Percentiles rank a stretch among this genome's conserved stretches.
Evolutionary conservation across 2,888 invertebrate species (phyloP).

Genomic region (Allacma fusca): DNA sequence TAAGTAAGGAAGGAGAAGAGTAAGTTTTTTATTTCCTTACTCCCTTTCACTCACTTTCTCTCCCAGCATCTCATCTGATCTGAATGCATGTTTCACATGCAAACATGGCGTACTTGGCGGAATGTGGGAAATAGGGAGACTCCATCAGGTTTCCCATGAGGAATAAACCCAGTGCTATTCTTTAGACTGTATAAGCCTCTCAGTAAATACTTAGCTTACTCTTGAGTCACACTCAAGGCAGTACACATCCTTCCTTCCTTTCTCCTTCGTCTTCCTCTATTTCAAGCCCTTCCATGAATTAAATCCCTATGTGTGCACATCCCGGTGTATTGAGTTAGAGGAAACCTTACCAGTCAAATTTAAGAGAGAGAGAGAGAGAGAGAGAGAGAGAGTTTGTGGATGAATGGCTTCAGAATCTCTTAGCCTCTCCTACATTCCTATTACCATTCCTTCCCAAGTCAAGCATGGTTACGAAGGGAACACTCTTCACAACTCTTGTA

Average conservation of each 20-base stretch:
- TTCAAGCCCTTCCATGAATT: neutral
- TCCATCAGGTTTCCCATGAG: constrained; percentile 22
- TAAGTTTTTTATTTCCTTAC: constrained; percentile 3
- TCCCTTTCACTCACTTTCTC: constrained; percentile 1
- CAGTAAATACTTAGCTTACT: constrained; percentile 29
- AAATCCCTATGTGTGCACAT: neutral
- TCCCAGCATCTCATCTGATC: neutral
- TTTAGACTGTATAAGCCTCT: constrained; percentile 6
- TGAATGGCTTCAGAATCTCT: neutral
- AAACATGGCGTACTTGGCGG: neutral
- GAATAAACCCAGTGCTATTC: constrained; percentile 10
- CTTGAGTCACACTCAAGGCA: constrained; percentile 21
- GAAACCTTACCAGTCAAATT: neutral
- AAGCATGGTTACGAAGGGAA: neutral
- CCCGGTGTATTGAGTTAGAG: neutral
- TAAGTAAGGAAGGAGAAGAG: neutral
- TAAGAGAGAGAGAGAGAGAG: too few relatives aligned
- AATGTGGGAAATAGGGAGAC: neutral
- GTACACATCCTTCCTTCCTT: constrained; percentile 28
- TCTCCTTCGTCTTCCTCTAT: neutral
- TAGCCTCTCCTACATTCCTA: neutral
- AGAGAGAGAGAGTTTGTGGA: neutral
- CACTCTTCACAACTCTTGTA: neutral
- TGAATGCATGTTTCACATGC: constrained; percentile 14
- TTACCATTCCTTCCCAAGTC: neutral